Percentiles rank a stretch among this genome's conserved stretches.
Evolutionary conservation across 37 sponge, comb jelly and placozoan genomes (phyloP).

Genomic region (Aphrocallistes beatrix): DNA sequence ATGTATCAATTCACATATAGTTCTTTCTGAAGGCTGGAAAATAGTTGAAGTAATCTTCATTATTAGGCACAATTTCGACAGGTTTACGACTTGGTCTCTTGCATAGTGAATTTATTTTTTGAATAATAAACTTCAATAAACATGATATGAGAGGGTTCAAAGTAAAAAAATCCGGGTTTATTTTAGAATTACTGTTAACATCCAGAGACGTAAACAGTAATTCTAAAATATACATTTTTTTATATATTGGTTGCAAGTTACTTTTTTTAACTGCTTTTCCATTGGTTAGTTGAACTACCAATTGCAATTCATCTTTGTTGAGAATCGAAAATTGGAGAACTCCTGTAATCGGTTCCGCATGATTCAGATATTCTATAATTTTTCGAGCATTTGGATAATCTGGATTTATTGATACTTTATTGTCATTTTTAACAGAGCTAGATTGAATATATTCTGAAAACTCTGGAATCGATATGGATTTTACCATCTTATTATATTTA

Average conservation of each 20-base stretch:
- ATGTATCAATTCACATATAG: no score
- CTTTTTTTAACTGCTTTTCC: neutral
- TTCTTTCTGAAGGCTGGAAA: neutral
- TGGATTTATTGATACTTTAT: neutral
- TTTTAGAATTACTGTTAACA: neutral
- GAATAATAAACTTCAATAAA: neutral
- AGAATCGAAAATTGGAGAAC: neutral
- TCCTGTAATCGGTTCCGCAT: neutral
- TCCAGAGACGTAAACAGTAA: neutral
- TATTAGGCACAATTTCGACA: neutral
- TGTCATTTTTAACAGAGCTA: neutral
- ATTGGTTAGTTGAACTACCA: neutral
- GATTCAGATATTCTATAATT: neutral
- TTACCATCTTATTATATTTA: neutral
- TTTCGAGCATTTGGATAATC: neutral
- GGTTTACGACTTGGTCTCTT: neutral
- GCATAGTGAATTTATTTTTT: neutral
- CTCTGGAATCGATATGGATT: neutral
- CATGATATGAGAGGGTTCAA: neutral
- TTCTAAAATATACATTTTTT: neutral
- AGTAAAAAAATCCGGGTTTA: neutral
- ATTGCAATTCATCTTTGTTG: neutral
- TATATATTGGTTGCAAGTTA: neutral
- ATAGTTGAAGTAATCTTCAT: neutral
- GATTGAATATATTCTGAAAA: neutral